Percentiles rank a stretch among this genome's conserved stretches.
These are phyloP conservation scores for Plecotus auritus DNA, from an alignment of 2,113 vertebrate genomes.

Conservation along the genomic window DNA sequence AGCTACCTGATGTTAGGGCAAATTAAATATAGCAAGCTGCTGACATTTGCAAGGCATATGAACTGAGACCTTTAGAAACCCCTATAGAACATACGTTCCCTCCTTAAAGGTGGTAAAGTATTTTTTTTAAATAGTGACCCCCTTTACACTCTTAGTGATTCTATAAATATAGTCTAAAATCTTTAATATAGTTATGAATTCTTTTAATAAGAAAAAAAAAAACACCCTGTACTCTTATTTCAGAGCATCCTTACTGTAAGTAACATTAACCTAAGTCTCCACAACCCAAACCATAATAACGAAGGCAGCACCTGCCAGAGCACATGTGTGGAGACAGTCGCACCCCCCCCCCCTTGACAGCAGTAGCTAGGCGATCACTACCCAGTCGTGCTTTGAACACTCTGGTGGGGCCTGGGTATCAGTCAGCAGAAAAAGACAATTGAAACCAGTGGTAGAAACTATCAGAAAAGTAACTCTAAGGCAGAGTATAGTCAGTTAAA, in stretches of 20 bases:
- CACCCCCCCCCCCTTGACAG: accelerated
- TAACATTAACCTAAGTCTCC: background rate
- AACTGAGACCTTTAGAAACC: slow-evolving; percentile 33
- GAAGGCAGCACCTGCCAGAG: accelerated
- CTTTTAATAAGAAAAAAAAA: background rate
- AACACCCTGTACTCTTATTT: too few species aligned
- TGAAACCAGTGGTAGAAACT: accelerated
- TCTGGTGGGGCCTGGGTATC: background rate
- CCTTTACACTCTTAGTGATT: background rate
- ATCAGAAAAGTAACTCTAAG: accelerated
- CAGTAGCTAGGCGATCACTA: accelerated
- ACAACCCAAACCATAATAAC: background rate
- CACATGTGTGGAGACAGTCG: accelerated
- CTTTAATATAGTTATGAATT: background rate
- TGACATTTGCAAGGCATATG: slow-evolving; percentile 5
- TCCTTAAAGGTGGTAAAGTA: background rate
- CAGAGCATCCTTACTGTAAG: background rate
- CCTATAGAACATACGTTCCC: background rate
- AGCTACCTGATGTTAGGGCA: background rate
- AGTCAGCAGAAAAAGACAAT: background rate
- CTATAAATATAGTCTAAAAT: background rate
- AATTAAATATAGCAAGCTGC: slow-evolving; percentile 33
- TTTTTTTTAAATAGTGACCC: background rate
- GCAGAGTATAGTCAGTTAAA: background rate
- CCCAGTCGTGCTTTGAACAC: accelerated